Conservation (phyloP, 1,140 invertebrate species). For the Sinella curviseta region DNA sequence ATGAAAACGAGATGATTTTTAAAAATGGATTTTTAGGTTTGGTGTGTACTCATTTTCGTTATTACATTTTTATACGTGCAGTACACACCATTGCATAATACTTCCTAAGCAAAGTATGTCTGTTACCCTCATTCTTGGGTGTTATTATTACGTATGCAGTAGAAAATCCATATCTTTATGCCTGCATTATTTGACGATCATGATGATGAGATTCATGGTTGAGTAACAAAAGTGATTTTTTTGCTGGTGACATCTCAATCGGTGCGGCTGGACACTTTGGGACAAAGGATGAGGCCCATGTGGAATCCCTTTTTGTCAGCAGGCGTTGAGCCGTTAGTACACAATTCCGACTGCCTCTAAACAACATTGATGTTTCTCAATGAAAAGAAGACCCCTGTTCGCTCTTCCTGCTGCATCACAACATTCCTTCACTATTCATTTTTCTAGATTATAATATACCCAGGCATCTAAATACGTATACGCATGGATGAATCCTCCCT, state of each 20-base stretch:
- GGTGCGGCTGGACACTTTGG: constrained; percentile 49
- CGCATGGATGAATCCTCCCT: neutral
- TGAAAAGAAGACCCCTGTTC: constrained; percentile 6
- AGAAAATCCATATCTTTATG: no score
- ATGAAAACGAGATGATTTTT: no score
- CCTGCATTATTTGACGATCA: neutral
- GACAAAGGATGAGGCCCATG: constrained; percentile 49
- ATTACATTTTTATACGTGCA: no score
- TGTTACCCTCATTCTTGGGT: no score
- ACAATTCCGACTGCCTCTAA: neutral
- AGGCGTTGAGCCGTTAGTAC: constrained; percentile 48
- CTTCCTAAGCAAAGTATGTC: no score
- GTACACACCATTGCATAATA: no score
- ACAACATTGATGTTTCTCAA: neutral
- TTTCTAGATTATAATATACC: neutral
- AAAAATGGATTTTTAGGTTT: no score
- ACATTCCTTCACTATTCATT: constrained; percentile 4
- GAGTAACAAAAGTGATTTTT: constrained; percentile 12
- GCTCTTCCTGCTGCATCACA: neutral
- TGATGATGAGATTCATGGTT: constrained; percentile 4
- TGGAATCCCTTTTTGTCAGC: constrained; percentile 48
- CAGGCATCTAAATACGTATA: neutral
- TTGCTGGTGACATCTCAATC: constrained; percentile 49
- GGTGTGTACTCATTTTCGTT: no score
- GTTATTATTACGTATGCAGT: no score